phyloP scores from a whole-genome alignment of 30 jellyfish, hydroid and myxozoan genomes.

The Hydractinia symbiolongicarpus region DNA sequence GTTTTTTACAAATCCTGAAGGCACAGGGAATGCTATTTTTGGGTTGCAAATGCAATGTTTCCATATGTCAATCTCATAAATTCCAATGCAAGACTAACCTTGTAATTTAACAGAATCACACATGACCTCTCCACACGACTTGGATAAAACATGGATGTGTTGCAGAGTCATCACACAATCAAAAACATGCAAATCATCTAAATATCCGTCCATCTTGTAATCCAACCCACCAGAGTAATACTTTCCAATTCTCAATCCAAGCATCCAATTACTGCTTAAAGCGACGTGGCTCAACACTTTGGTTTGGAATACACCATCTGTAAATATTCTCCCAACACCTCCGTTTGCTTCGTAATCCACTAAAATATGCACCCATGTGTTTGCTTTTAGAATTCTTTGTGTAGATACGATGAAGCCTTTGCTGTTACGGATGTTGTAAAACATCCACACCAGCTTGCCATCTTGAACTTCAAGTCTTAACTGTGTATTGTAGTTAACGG shows the following conservation, averaged over 20 bases:
- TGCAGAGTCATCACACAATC: conserved; percentile 25
- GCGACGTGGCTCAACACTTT: conserved; percentile 27
- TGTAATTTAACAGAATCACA: neutral
- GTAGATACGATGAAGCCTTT: conserved; percentile 44
- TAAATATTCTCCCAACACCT: conserved; percentile 41
- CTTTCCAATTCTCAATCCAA: conserved; percentile 38
- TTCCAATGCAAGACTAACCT: neutral
- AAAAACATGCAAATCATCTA: conserved; percentile 33
- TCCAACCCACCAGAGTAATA: conserved; percentile 47
- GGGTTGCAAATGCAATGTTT: too few relatives aligned
- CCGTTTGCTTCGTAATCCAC: conserved; percentile 36
- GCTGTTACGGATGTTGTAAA: conserved; percentile 33
- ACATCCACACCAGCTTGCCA: conserved; percentile 47
- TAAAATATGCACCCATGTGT: conserved; percentile 32
- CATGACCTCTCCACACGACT: conserved; percentile 8
- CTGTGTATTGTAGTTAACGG: conserved; percentile 39
- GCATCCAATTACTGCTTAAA: conserved; percentile 28
- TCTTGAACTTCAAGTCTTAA: conserved; percentile 43
- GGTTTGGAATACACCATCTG: conserved; percentile 32
- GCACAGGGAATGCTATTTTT: too few relatives aligned
- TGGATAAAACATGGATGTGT: conserved; percentile 3
- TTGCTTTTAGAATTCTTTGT: conserved; percentile 1
- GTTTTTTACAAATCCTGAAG: too few relatives aligned
- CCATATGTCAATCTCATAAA: too few relatives aligned
- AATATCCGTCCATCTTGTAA: conserved; percentile 35